A percentile compares a stretch with the other conserved stretches of the same genome.
Conservation (phyloP, 2,113 vertebrate species). For the Campylomormyrus tamandua region DNA sequence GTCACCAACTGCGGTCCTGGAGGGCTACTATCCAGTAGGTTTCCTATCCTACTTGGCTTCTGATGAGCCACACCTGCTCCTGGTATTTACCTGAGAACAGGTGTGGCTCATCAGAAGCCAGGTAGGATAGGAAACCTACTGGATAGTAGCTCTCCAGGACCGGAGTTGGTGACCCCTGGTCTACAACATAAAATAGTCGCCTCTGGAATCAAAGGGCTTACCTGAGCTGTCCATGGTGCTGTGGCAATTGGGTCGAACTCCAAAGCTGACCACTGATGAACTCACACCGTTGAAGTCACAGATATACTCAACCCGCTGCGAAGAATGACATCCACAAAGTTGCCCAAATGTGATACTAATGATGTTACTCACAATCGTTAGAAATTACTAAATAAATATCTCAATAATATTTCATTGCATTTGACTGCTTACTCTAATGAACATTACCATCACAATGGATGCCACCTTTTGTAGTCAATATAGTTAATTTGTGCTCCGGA, state of each 20-base stretch:
- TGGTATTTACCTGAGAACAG: no score
- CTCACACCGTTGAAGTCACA: slow-evolving; percentile 69
- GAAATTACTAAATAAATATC: neutral
- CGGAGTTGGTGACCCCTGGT: neutral
- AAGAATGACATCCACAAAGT: slow-evolving; percentile 87
- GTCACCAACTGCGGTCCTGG: no score
- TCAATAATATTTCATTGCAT: neutral
- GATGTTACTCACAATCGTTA: neutral
- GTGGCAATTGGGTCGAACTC: slow-evolving; percentile 61
- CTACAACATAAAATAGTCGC: neutral
- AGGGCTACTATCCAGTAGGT: no score
- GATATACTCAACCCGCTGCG: slow-evolving; percentile 90
- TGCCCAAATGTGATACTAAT: slow-evolving; percentile 13
- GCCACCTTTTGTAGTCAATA: neutral
- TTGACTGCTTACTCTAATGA: neutral
- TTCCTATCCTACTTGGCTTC: no score
- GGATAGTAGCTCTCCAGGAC: no score
- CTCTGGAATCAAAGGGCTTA: slow-evolving; percentile 38
- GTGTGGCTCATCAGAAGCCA: no score
- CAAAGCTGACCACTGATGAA: slow-evolving; percentile 49
- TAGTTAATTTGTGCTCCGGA: neutral
- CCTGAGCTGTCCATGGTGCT: slow-evolving; percentile 99
- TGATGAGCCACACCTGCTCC: no score
- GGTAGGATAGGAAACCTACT: no score
- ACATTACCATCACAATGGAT: neutral